Evolutionary conservation across 2,113 vertebrate species (phyloP).

Genomic region (Mohoua ochrocephala): DNA sequence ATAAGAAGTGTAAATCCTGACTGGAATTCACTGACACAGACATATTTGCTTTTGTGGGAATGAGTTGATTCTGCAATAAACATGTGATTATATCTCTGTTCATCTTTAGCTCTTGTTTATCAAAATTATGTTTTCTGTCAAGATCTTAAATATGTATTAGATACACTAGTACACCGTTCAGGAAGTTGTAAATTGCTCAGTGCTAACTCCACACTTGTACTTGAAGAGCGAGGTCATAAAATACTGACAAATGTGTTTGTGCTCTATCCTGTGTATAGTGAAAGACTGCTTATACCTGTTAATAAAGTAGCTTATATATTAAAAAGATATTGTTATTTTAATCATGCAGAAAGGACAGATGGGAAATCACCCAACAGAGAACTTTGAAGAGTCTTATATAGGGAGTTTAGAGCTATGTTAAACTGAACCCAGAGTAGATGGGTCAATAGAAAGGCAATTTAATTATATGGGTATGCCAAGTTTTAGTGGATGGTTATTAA

Average conservation of each 20-base stretch:
- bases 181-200: not conserved
- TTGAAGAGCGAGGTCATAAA: fast-evolving
- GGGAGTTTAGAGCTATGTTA: not conserved
- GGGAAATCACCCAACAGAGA: not conserved
- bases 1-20: not conserved
- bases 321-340: not conserved
- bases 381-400: not conserved
- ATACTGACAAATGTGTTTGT: not conserved
- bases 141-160: not conserved
- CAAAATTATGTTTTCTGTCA: not conserved
- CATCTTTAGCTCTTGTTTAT: not conserved
- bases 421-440: not conserved
- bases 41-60: not conserved
- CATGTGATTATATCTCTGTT: not conserved
- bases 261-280: not conserved
- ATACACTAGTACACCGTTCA: not conserved
- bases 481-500: not conserved
- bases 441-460: not conserved
- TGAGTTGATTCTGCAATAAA: not conserved
- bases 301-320: not conserved
- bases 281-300: not conserved
- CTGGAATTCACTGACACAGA: not conserved
- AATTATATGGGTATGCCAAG: not conserved
- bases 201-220: not conserved
- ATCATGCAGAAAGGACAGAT: not conserved